Conservation (phyloP, 1,140 invertebrate genomes). For the Chlorops oryzae region DNA sequence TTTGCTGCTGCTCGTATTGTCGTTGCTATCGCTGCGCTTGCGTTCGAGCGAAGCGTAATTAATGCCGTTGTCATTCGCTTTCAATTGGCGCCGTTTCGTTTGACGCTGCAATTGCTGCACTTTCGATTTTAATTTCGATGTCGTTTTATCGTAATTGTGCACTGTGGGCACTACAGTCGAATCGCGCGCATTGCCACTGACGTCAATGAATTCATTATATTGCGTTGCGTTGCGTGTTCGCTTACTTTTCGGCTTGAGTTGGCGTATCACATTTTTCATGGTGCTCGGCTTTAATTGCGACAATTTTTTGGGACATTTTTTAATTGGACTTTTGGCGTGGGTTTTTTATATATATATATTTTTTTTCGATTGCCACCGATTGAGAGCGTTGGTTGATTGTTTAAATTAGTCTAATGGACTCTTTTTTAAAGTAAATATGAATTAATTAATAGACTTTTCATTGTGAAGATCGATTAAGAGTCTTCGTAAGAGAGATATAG, state of each 20-base stretch:
- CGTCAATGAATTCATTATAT: conserved; percentile 14
- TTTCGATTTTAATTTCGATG: conserved; percentile 5
- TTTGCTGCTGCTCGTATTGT: conserved; percentile 9
- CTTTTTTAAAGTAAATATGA: no score
- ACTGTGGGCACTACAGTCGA: conserved; percentile 1
- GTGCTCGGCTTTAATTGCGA: no score
- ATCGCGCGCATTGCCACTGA: neutral
- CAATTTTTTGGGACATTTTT: no score
- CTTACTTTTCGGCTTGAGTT: conserved; percentile 14
- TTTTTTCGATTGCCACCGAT: no score
- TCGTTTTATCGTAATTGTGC: conserved; percentile 3
- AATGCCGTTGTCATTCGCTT: conserved; percentile 15
- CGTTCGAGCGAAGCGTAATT: conserved; percentile 42
- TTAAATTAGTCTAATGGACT: no score
- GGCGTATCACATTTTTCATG: conserved; percentile 16
- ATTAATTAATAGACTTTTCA: no score
- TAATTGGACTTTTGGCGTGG: no score
- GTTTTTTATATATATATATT: no score
- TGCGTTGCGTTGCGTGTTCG: conserved; percentile 10
- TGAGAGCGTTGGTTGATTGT: no score
- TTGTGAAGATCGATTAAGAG: no score
- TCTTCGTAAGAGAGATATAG: no score
- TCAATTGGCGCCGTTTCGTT: neutral
- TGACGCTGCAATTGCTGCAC: no score
- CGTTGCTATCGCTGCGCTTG: conserved; percentile 24